A percentile compares a stretch with the other conserved stretches of the same genome.
Conservation (phyloP, 2,888 invertebrate genomes). For the Lochmaea capreae region DNA sequence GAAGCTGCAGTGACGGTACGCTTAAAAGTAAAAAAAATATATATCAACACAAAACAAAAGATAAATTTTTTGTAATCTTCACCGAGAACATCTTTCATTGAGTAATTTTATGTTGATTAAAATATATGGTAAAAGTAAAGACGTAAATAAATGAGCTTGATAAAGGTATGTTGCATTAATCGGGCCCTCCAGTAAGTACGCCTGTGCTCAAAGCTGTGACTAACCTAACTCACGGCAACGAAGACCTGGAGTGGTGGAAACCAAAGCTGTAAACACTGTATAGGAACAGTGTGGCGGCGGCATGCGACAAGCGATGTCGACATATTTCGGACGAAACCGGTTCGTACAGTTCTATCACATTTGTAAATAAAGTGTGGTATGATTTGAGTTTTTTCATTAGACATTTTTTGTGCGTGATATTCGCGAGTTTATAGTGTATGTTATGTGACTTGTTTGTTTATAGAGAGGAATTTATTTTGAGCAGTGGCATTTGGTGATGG, state of each 20-base stretch:
- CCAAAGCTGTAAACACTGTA: conserved; percentile 23
- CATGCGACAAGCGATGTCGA: conserved; percentile 34
- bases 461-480: conserved; percentile 16
- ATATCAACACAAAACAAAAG: background rate
- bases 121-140: background rate
- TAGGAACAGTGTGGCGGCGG: conserved; percentile 37
- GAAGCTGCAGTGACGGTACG: background rate
- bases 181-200: conserved; percentile 29
- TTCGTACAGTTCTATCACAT: conserved; percentile 20
- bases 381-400: conserved; percentile 7
- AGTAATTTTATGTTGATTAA: background rate
- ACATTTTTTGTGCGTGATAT: conserved; percentile 23
- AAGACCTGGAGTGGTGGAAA: conserved; percentile 33
- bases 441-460: conserved; percentile 29
- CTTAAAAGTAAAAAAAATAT: background rate
- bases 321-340: conserved; percentile 25
- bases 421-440: conserved; percentile 22
- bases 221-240: conserved; percentile 42
- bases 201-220: conserved; percentile 40
- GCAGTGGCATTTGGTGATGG: conserved; percentile 21
- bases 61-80: background rate
- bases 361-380: conserved; percentile 20
- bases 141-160: background rate
- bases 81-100: background rate
- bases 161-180: conserved; percentile 20